Base-by-base conservation (phyloP, 2,113 vertebrate genomes). In the Paedocypris sp. region DNA sequence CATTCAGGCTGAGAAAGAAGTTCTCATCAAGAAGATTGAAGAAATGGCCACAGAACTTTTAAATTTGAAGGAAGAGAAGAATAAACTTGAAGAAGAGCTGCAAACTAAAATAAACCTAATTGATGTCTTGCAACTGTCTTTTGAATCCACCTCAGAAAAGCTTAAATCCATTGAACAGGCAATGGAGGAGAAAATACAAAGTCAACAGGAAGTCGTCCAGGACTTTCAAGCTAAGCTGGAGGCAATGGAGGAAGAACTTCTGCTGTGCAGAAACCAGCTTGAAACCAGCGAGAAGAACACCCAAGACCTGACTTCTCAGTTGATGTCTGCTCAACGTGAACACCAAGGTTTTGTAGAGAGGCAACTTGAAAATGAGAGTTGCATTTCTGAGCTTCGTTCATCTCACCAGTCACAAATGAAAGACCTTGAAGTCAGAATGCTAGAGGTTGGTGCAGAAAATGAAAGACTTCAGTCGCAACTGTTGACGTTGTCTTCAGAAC, bases 101-200 rank as follows among this genome's bases (percentile, higher is more conserved):
- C 57, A 73, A 20, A 26, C 35, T 2, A 82, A 81, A 63, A 71
- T 64, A 39, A 10, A 7, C 35, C 73, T 76, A 56, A 70, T 82
- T 0, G 66, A 76, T 20, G 69, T 77, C 9, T 70, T 83, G 50
- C 76, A 73, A 66, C 59, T 62, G 1, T 64, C 67, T 3, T 80
- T 71, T 56, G 35, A 33, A 13, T 38, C 36, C 16, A 18, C 59
- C 3, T 33, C 43, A 11, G 73, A 68, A 50, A 83, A 87, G 75
- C 83, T 90, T 61, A 84, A 93, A 71, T 78, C 45, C 28, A 67
- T 83, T 46, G 75, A 75, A 70, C 72, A 63, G 46, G 69, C 51
- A 6, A 67, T 73, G 62, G 80, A 80, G 36, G 82, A 86, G 72
- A 78, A 86, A 1, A 85, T 85, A 23, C 84, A 80, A 33, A 79